Conservation (phyloP, 2,797 vertebrate genomes). For the Melopsittacus undulatus region DNA sequence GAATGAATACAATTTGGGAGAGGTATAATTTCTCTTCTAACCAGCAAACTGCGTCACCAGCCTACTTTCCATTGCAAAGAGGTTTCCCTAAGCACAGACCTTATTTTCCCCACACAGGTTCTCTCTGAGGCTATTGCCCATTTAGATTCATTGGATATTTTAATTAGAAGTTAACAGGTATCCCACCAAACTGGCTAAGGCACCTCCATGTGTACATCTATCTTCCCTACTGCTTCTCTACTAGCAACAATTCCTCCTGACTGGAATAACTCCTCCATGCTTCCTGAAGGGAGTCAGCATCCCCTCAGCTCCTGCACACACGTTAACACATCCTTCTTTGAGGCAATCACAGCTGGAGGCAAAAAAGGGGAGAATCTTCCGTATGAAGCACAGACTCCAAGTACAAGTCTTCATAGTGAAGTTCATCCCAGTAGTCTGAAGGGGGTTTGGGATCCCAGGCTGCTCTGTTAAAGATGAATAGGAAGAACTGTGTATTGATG, state of each 20-base stretch:
- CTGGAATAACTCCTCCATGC: not conserved
- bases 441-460: not conserved
- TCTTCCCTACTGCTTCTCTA: not conserved
- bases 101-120: not conserved
- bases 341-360: not conserved
- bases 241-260: not conserved
- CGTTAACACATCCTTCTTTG: not conserved
- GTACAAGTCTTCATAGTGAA: not conserved
- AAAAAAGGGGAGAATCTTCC: not conserved
- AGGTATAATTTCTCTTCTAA: not conserved
- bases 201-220: not conserved
- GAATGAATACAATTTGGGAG: not conserved
- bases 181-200: not conserved
- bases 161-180: not conserved
- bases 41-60: not conserved
- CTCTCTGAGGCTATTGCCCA: not conserved
- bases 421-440: not conserved
- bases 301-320: not conserved
- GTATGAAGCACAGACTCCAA: not conserved
- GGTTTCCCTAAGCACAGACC: not conserved
- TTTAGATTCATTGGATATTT: not conserved
- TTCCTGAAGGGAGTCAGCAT: not conserved
- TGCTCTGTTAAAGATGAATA: not conserved
- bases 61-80: slow-evolving; percentile 54
- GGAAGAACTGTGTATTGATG: not conserved